Evolutionary conservation across 2,888 invertebrate species (phyloP), one percentile per base, ranked within the genome.

Genomic region (Aspidiotus rigidus): DNA sequence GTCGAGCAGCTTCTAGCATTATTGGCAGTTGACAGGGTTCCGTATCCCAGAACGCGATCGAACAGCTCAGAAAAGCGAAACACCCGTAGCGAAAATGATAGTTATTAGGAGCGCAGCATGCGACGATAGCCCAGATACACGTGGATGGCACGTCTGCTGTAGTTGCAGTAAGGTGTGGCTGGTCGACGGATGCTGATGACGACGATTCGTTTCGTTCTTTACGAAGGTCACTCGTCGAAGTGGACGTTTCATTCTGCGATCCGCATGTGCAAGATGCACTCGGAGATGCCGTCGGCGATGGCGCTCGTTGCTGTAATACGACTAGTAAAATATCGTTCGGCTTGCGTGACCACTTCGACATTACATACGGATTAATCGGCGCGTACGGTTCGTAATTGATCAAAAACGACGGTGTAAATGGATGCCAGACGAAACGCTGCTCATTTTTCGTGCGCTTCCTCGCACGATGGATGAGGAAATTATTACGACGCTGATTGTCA

Each of bases 51-150:
- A 87, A 88, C 64, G 84, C 83, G 0, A 87, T 87, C 0, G 84
- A 83, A 76, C 90, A 91, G 8, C 85, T 84, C 67, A 86, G 78
- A 9, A 82, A 79, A 77, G 89, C 89, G 71, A 90, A 90, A 76
- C 90, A 91, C 13, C 76, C 78, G 73, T 81, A 80, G 3, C 81
- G 78, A 63, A 83, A 78, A 13, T 79, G 77, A 71, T 78, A 79
- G n/a, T 78, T 78, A 40, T 77, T 76, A 0, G 79, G 77, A 1
- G 84, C 80, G 75, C 90, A 90, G 75, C 90, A 91, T 2, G 85
- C 83, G 7, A 88, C 79, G 63, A 90, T 86, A 0, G 90, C 90
- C 84, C 87, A 85, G 0, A 87, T 84, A 74, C 90, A 90, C 1
- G 82, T 81, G 9, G 84, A 81, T 1, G 86, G 80, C 10, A 55